A percentile compares a stretch with the other conserved stretches of the same genome.
Conservation (phyloP, 2,113 vertebrate species). For the Microcebus griseorufus region DNA sequence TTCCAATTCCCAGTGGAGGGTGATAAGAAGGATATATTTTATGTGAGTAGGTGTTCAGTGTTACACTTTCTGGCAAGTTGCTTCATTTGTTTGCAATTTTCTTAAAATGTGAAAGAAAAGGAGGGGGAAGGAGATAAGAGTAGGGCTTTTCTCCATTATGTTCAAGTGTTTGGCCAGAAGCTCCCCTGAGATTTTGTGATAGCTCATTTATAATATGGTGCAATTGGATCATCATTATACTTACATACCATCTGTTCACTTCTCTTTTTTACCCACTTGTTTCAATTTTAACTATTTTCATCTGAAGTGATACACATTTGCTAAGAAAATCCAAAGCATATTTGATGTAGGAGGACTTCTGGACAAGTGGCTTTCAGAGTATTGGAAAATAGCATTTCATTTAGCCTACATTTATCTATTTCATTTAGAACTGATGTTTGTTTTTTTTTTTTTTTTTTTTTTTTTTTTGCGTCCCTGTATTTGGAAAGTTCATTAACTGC, state of each 20-base stretch:
- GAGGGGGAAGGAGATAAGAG: neutral
- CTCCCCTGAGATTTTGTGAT: conserved; percentile 70
- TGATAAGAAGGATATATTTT: neutral
- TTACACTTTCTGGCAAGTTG: neutral
- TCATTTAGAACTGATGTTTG: conserved; percentile 41
- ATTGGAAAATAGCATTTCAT: conserved; percentile 24
- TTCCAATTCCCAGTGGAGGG: neutral
- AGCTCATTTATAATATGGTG: conserved; percentile 77
- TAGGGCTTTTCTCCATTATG: conserved; percentile 38
- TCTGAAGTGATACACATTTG: conserved; percentile 73
- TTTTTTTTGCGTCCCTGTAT: neutral
- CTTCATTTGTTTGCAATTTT: conserved; percentile 54
- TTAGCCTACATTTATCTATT: neutral
- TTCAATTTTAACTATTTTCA: conserved; percentile 74
- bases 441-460: neutral
- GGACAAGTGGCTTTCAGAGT: conserved; percentile 67
- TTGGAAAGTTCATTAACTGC: conserved; percentile 60
- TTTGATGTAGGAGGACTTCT: conserved; percentile 65
- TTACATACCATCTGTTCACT: conserved; percentile 78
- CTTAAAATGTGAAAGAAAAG: conserved; percentile 60
- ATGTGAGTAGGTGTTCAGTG: neutral
- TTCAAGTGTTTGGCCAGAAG: conserved; percentile 69
- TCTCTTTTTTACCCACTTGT: conserved; percentile 57
- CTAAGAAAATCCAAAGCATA: conserved; percentile 71
- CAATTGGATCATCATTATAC: conserved; percentile 73